Conservation (phyloP, 2,888 invertebrate species). For the Melitaea athalia region DNA sequence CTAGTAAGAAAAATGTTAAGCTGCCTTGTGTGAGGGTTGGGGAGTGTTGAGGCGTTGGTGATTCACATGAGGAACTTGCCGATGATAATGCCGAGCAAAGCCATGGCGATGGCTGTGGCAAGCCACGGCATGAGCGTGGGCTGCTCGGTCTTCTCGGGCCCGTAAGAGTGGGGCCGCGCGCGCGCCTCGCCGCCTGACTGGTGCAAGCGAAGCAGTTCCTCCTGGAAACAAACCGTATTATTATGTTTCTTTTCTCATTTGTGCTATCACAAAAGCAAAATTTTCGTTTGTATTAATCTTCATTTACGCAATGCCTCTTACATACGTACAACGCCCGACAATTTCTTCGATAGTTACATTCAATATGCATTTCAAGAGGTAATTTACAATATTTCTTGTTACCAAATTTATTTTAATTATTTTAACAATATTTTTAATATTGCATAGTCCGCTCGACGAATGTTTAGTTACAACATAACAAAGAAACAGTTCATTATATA, state of each 20-base stretch:
- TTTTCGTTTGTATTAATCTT: too few relatives aligned
- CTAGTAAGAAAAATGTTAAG: slow-evolving; percentile 52
- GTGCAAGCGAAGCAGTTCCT: slow-evolving; percentile 85
- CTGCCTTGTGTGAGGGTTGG: slow-evolving; percentile 59
- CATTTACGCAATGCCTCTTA: too few relatives aligned
- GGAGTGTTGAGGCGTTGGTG: slow-evolving; percentile 59
- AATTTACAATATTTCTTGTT: too few relatives aligned
- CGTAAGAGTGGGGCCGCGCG: slow-evolving; percentile 69
- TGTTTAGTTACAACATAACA: too few relatives aligned
- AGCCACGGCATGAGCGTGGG: slow-evolving; percentile 84
- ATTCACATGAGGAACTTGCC: slow-evolving; percentile 92
- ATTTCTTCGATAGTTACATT: too few relatives aligned
- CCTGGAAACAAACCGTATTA: slow-evolving; percentile 59
- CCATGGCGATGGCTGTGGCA: slow-evolving; percentile 85
- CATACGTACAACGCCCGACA: too few relatives aligned
- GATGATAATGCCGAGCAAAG: slow-evolving; percentile 88
- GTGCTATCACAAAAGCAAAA: too few relatives aligned
- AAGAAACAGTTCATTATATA: too few relatives aligned
- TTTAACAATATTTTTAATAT: too few relatives aligned
- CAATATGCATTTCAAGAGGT: too few relatives aligned
- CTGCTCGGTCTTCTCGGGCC: slow-evolving; percentile 83
- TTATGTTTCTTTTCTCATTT: neutral
- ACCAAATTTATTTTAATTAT: too few relatives aligned
- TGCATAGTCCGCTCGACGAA: too few relatives aligned
- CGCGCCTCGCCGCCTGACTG: slow-evolving; percentile 66